Evolutionary conservation across 1,140 invertebrate species (phyloP), one percentile per base, ranked within the genome.

Genomic region (Atta texana): DNA sequence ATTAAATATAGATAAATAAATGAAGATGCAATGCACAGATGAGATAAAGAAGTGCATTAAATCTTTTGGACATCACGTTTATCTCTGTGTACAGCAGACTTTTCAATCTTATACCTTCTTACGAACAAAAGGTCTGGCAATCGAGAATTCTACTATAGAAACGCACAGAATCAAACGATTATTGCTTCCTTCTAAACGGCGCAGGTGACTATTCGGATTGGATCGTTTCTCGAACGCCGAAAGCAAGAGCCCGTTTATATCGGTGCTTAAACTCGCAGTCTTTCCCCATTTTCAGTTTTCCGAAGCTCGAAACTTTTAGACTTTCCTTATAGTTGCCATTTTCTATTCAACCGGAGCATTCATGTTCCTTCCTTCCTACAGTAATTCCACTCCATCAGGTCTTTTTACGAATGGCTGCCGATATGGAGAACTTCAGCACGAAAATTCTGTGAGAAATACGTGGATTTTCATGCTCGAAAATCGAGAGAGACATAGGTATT

Each of bases 271-370:
- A 75, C 80, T 84, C 57, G 16, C 80, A 49, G 49, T 4, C 80
- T 75, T 75, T 63, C 28, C 55, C 55, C 39, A 61, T 74, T 69
- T 69, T 57, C 80, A 49, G 80, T 75, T 84, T 75, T 31, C 55
- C 28, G 69, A 51, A 74, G 80, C 69, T 75, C 21, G 64, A 61
- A 84, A 84, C 80, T 84, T 84, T 84, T 75, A 84, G 80, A 84
- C 69, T 61, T 84, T 75, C 44, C 80, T 61, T 84, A 61, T 75
- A 84, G 80, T 84, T 75, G 69, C 80, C 55, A 75, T 74, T 84
- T 75, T 84, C 80, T 57, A 84, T 74, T 84, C 69, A 74, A 14
- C 28, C 18, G 57, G 24, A 49, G 57, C 80, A 61, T 63, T 84
- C 69, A 84, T 75, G 69, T 28, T 74, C 55, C 55, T 74, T 61